Evolutionary conservation across 2,888 invertebrate genomes (phyloP), one percentile per base, ranked within the genome.

Genomic region (Dinocampus coccinellae): DNA sequence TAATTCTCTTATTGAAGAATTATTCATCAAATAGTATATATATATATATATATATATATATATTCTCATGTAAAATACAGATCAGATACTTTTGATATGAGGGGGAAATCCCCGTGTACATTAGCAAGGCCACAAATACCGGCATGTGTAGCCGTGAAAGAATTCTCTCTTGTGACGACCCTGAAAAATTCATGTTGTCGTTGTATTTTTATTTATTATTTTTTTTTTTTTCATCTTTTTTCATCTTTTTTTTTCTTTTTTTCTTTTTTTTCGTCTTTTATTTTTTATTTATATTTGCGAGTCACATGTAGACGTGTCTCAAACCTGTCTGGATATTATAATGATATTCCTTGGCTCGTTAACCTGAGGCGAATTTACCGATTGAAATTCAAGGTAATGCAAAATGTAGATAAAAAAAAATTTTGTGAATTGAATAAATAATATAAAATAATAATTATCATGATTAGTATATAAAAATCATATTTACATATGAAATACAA

Each of bases 261-360:
- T 11, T 24, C n/a, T 53, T 29, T 55, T 60, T 53, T 55, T 62
- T 53, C 26, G 11, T 55, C 13, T 39, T 47, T 20, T 13, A 20
- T 6, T 24, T 36, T n/a, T 42, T 22, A 16, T 16, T 26, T 63
- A 11, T 9, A 16, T 24, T 39, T 39, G 39, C 47, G 13, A 16
- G n/a, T n/a, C 13, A 11, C 47, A 16, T 47, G 16, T 29, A 47
- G 16, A 47, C 11, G 26, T 61, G 22, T 57, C 57, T 39, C 24
- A 55, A 20, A 66, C 34, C 36, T 66, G 66, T 66, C 57, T 65
- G 24, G 22, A 36, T 53, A 36, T 62, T 58, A 29, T 63, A 42
- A 24, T 42, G 24, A 22, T 13, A 42, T 42, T n/a, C 33, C 1
- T 13, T 10, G 39, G 20, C 47, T 26, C 24, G 26, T 42, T 24